Evolutionary conservation across 2,113 vertebrate genomes (phyloP), one percentile per base, ranked within the genome.

Genomic region (Verasper variegatus): DNA sequence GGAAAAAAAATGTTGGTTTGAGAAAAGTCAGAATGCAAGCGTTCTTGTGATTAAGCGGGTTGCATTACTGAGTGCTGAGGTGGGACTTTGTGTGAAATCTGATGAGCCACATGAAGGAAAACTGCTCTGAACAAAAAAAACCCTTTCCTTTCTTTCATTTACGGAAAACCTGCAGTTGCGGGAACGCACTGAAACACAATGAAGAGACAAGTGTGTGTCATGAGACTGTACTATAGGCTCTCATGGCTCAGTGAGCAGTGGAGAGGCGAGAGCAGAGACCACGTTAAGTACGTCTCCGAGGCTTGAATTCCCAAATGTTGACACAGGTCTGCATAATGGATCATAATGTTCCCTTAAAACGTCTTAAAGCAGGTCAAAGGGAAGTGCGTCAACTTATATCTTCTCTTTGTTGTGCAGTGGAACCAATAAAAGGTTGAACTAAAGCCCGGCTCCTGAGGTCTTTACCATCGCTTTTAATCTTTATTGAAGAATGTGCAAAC

Each of bases 391-490:
- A 78, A 81, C 37, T 63, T 76, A 40, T 65, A 72, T 12, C 4
- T 57, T 51, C 14, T 74, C 10, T 56, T 80, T 77, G 80, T 77
- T 75, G 66, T 51, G 37, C 58, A 55, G 56, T 59, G 51, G 4
- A 86, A 79, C 75, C 83, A 88, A 86, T 86, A 79, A 87, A 89
- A 90, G 61, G 81, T 83, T 87, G 65, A 85, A 89, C 24, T 81
- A 73, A 88, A 90, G 80, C 69, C 67, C 5, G 7, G 21, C 17
- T 31, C 31, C 21, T 20, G 24, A 76, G 40, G 68, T 77, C 67
- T 61, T 74, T 75, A 23, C 49, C 37, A 21, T 20, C 2, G 4
- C 23, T 15, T 83, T 76, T 79, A 73, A 81, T 83, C 76, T 76
- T 74, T 70, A 76, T 58, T 66, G 54, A 71, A 57, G 37, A 37